These are phyloP conservation scores for Cebus imitator DNA, from an alignment of 2,113 vertebrate species.

Conservation along the genomic window DNA sequence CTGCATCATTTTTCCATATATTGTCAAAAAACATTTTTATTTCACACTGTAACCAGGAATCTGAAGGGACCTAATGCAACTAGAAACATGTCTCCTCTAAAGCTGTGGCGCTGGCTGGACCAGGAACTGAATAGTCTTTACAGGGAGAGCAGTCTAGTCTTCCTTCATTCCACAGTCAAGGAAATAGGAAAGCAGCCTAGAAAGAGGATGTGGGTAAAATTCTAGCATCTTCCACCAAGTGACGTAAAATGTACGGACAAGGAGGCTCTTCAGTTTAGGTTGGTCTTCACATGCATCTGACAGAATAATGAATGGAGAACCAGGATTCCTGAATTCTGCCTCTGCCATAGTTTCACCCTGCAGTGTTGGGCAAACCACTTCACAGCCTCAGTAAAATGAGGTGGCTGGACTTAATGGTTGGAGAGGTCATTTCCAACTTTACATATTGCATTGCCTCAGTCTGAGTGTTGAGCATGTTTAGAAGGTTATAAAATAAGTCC, in stretches of 20 bases:
- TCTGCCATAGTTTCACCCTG: background rate
- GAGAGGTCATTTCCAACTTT: background rate
- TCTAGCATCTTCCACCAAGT: background rate
- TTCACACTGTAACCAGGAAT: background rate
- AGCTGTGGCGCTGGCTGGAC: background rate
- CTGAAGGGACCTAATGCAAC: background rate
- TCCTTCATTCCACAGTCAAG: background rate
- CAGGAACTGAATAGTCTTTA: background rate
- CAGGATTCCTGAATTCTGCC: background rate
- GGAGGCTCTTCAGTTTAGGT: background rate
- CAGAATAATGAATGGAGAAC: background rate
- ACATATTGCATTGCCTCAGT: background rate
- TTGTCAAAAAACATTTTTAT: background rate
- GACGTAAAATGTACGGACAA: background rate
- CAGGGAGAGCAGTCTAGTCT: background rate
- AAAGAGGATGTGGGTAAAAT: background rate
- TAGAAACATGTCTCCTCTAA: background rate
- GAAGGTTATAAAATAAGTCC: background rate
- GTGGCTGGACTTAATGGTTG: background rate
- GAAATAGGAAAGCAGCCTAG: background rate
- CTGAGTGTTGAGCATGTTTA: background rate
- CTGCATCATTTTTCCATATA: background rate
- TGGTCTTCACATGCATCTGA: background rate
- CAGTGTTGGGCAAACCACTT: background rate
- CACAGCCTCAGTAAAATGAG: background rate